phyloP scores from a whole-genome alignment of 2,113 vertebrate genomes.

The Festucalex cinctus region DNA sequence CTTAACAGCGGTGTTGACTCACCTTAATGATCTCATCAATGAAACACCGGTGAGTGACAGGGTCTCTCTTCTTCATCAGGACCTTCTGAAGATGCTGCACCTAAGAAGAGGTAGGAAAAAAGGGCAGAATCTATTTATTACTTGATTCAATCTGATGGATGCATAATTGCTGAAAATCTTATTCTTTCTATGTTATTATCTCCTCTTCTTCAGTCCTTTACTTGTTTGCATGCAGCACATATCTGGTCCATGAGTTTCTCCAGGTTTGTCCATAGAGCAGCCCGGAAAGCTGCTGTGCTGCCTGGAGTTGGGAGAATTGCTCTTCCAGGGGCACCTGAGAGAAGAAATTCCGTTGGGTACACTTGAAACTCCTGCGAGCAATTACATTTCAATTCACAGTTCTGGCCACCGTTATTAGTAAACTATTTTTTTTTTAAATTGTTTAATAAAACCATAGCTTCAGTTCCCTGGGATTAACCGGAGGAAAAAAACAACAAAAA shows the following conservation, averaged over 20 bases:
- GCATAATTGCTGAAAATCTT: no score
- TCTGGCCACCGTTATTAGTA: background rate
- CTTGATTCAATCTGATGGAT: background rate
- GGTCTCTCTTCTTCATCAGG: slow-evolving; percentile 91
- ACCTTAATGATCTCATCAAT: slow-evolving; percentile 97
- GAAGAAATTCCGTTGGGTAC: background rate
- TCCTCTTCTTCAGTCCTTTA: background rate
- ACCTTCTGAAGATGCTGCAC: slow-evolving; percentile 97
- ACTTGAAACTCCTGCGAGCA: background rate
- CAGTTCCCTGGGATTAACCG: no score
- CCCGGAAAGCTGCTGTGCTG: slow-evolving; percentile 89
- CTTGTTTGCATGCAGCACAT: slow-evolving; percentile 82
- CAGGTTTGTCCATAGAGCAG: slow-evolving; percentile 95
- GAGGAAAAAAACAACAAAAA: no score
- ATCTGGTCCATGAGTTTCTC: slow-evolving; percentile 98
- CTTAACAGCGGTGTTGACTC: slow-evolving; percentile 22
- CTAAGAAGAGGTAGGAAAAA: slow-evolving; percentile 57
- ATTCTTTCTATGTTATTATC: background rate
- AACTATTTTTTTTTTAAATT: no score
- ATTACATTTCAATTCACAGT: background rate
- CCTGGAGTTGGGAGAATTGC: slow-evolving; percentile 92
- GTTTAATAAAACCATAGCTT: no score
- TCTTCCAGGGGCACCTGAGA: slow-evolving; percentile 85
- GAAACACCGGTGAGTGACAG: slow-evolving; percentile 93
- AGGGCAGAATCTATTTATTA: no score